phyloP scores from a whole-genome alignment of 2,113 vertebrate species.

The Trogon surrucura region DNA sequence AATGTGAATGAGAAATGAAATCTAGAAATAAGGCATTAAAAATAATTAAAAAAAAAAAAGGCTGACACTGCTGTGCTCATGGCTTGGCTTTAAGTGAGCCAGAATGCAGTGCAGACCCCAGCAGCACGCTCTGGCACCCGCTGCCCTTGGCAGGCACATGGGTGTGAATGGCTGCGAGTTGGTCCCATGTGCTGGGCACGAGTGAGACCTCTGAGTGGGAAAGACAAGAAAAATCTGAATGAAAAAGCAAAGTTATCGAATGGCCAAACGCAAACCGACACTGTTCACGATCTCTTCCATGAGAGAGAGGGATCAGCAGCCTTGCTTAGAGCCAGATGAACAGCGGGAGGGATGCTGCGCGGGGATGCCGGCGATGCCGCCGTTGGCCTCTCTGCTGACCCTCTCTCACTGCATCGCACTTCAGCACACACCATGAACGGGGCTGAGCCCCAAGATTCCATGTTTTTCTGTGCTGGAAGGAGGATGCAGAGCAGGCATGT shows the following conservation, averaged over 20 bases:
- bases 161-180: accelerated
- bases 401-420: not conserved
- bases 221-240: not conserved
- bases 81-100: not conserved
- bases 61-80: not conserved
- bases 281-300: not conserved
- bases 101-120: not conserved
- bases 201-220: not conserved
- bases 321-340: not conserved
- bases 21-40: not conserved
- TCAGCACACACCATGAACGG: not conserved
- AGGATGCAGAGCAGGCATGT: not conserved
- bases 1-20: not conserved
- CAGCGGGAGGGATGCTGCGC: not conserved
- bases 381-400: not conserved
- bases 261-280: not conserved
- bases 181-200: accelerated
- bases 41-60: not conserved
- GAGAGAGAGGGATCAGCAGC: not conserved
- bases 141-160: not conserved
- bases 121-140: accelerated
- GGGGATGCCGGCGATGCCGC: not conserved
- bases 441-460: not conserved
- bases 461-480: not conserved
- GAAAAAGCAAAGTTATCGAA: not conserved